Evolutionary conservation across 2,888 invertebrate species (phyloP).

Genomic region (Baccha elongata): DNA sequence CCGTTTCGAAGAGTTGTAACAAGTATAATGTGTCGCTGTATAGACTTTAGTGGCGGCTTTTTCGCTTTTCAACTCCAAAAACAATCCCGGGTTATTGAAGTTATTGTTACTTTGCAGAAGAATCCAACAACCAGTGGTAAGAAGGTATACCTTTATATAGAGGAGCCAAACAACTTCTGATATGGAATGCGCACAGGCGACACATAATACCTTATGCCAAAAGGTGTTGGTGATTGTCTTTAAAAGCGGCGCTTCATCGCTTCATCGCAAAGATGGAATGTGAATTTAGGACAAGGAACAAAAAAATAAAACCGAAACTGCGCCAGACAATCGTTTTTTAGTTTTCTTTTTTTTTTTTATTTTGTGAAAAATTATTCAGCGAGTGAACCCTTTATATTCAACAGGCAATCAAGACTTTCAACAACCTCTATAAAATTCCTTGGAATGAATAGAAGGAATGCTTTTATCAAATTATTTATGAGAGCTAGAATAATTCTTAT

Average conservation of each 20-base stretch:
- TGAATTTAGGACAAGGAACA: slow-evolving; percentile 32
- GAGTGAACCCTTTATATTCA: slow-evolving; percentile 3
- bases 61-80: slow-evolving; percentile 49
- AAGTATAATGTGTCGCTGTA: slow-evolving; percentile 20
- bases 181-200: slow-evolving; percentile 63
- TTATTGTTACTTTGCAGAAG: slow-evolving; percentile 49
- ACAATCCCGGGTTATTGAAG: slow-evolving; percentile 43
- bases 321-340: slow-evolving; percentile 44
- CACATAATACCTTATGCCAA: slow-evolving; percentile 67
- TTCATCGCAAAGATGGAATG: slow-evolving; percentile 67
- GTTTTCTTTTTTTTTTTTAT: background rate
- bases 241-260: slow-evolving; percentile 81
- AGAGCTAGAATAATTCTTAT: too few relatives aligned
- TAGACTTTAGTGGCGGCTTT: slow-evolving; percentile 37
- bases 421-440: slow-evolving; percentile 9
- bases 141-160: background rate
- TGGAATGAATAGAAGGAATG: background rate
- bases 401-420: background rate
- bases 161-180: slow-evolving; percentile 7
- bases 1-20: slow-evolving; percentile 11
- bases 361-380: slow-evolving; percentile 16
- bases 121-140: slow-evolving; percentile 10
- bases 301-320: slow-evolving; percentile 5
- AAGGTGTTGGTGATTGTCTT: slow-evolving; percentile 82
- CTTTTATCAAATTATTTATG: too few relatives aligned